Conservation (phyloP, 2,888 invertebrate genomes). For the Halocaridina rubra region DNA sequence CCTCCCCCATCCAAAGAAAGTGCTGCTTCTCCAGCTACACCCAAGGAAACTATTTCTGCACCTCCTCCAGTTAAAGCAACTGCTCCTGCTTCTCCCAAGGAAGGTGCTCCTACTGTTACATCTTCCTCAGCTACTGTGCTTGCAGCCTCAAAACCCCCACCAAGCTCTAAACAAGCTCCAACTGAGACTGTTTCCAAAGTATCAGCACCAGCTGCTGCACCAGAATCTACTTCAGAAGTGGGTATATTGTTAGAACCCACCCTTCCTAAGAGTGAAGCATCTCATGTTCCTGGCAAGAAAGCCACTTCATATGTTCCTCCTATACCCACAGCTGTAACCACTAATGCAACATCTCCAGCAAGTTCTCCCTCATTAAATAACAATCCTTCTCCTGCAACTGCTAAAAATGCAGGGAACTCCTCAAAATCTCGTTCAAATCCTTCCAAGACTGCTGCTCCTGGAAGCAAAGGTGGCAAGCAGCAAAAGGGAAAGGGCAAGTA, state of each 20-base stretch:
- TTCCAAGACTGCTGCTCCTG: neutral
- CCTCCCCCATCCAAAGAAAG: neutral
- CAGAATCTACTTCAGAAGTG: too few species aligned
- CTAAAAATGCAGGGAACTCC: neutral
- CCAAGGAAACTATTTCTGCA: neutral
- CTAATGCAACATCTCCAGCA: neutral
- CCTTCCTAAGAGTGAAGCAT: too few species aligned
- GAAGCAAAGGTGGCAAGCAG: constrained; percentile 18
- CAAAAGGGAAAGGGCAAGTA: constrained; percentile 40
- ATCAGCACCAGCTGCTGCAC: neutral
- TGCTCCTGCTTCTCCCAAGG: neutral
- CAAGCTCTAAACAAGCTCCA: neutral
- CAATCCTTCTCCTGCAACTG: neutral
- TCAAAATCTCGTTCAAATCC: neutral
- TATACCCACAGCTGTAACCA: neutral
- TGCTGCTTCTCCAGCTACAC: neutral
- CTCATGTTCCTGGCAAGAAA: neutral
- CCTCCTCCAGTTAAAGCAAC: neutral
- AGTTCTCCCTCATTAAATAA: too few species aligned
- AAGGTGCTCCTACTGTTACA: too few species aligned
- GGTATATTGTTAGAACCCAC: too few species aligned
- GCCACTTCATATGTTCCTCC: neutral
- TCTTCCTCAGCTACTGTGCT: too few species aligned
- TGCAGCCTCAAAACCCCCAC: too few species aligned
- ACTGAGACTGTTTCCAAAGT: neutral